These are phyloP conservation scores for Buathra laborator DNA, from an alignment of 2,888 invertebrate genomes.

Conservation along the genomic window DNA sequence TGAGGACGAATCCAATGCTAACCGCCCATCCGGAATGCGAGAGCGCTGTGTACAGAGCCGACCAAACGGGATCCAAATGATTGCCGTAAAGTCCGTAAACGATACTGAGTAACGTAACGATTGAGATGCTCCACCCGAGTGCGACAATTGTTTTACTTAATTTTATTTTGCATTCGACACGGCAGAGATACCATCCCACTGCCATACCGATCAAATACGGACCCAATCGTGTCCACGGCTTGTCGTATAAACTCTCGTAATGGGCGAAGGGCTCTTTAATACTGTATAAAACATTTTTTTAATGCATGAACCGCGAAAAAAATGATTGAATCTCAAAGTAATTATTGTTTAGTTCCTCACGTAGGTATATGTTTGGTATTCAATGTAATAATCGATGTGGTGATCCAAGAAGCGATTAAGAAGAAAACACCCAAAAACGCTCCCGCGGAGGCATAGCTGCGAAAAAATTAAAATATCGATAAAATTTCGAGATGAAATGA, in stretches of 20 bases:
- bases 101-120: constrained; percentile 77
- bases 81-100: constrained; percentile 82
- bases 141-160: constrained; percentile 73
- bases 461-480: neutral
- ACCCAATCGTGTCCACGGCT: constrained; percentile 83
- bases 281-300: constrained; percentile 65
- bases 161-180: constrained; percentile 76
- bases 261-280: constrained; percentile 79
- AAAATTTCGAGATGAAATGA: neutral
- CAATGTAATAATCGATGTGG: constrained; percentile 86
- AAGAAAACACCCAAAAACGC: constrained; percentile 82
- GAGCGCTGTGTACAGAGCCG: constrained; percentile 83
- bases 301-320: neutral
- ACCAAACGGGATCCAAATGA: constrained; percentile 76
- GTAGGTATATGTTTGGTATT: constrained; percentile 79
- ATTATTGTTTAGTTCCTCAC: constrained; percentile 72
- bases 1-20: constrained; percentile 84
- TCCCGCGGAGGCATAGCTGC: constrained; percentile 74
- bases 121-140: constrained; percentile 80
- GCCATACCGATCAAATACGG: constrained; percentile 83
- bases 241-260: constrained; percentile 81
- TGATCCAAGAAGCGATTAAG: constrained; percentile 85
- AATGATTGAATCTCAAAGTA: neutral
- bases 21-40: constrained; percentile 85
- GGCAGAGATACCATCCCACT: constrained; percentile 80